Percentiles rank a stretch among this genome's conserved stretches.
Evolutionary conservation across 2,797 vertebrate genomes (phyloP).

Genomic region (Dallia pectoralis): DNA sequence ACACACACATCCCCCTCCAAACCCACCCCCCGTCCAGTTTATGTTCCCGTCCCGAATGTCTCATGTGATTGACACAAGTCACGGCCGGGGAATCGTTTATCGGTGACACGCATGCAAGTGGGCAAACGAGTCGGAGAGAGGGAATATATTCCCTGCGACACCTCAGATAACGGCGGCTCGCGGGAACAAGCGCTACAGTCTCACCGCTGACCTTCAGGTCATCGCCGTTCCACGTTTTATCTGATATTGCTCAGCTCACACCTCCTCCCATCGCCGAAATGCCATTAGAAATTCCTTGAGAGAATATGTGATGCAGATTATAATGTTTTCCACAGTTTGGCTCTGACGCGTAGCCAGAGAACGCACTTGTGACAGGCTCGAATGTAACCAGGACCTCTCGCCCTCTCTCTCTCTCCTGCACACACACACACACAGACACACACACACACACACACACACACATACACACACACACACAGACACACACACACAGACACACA

Average conservation of each 20-base stretch:
- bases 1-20: constrained; percentile 7
- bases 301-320: constrained; percentile 63
- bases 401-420: constrained; percentile 23
- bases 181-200: constrained; percentile 45
- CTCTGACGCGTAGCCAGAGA: constrained; percentile 8
- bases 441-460: constrained; percentile 21
- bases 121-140: constrained; percentile 8
- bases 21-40: constrained; percentile 15
- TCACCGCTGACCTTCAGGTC: constrained; percentile 64
- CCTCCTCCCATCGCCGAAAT: constrained; percentile 34
- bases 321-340: constrained; percentile 52
- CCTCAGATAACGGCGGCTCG: constrained; percentile 53
- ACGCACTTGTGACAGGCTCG: no score
- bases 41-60: constrained; percentile 11
- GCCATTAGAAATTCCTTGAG: constrained; percentile 56
- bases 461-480: constrained; percentile 17
- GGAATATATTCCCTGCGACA: constrained; percentile 49
- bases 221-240: constrained; percentile 62
- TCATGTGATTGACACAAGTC: constrained; percentile 34
- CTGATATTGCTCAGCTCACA: constrained; percentile 19
- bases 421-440: constrained; percentile 19
- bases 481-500: constrained; percentile 11
- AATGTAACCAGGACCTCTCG: no score
- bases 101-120: constrained; percentile 13
- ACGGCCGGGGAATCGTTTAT: constrained; percentile 41